Conservation (phyloP, 2,888 invertebrate genomes). For the Orthosia gracilis region DNA sequence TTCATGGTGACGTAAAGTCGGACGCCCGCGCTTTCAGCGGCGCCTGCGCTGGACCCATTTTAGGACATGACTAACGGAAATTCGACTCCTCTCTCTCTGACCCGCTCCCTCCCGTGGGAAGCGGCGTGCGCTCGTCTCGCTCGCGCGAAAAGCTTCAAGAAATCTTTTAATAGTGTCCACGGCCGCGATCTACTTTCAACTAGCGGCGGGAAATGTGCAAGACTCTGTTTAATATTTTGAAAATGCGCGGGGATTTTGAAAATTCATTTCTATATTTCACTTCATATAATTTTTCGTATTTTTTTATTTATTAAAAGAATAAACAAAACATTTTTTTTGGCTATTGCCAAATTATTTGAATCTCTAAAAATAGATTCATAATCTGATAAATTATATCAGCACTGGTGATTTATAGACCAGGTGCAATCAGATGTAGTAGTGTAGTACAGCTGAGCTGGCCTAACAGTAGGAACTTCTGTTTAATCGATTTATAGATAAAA, state of each 20-base stretch:
- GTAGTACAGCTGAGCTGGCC: constrained; percentile 53
- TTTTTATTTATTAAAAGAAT: constrained; percentile 24
- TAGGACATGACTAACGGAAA: constrained; percentile 94
- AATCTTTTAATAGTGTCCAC: constrained; percentile 92
- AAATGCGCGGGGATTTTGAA: constrained; percentile 74
- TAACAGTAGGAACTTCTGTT: constrained; percentile 62
- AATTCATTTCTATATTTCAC: constrained; percentile 26
- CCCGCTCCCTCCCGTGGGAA: constrained; percentile 89
- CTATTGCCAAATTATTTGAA: constrained; percentile 41
- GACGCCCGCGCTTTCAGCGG: constrained; percentile 91
- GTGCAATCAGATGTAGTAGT: constrained; percentile 71
- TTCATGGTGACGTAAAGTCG: constrained; percentile 89
- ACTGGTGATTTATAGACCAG: constrained; percentile 69
- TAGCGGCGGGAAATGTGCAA: constrained; percentile 89
- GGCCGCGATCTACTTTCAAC: constrained; percentile 91
- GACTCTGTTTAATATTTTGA: constrained; percentile 77
- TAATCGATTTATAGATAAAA: constrained; percentile 73
- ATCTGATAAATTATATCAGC: constrained; percentile 73
- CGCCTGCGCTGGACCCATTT: constrained; percentile 93
- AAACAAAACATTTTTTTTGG: constrained; percentile 22
- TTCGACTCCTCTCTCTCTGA: constrained; percentile 91
- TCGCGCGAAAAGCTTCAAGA: constrained; percentile 90
- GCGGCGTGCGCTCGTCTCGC: constrained; percentile 84
- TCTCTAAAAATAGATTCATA: constrained; percentile 82
- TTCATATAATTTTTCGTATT: constrained; percentile 36